Evolutionary conservation across 30 jellyfish, hydroid and myxozoan species (phyloP).

Genomic region (Morbakka virulenta): DNA sequence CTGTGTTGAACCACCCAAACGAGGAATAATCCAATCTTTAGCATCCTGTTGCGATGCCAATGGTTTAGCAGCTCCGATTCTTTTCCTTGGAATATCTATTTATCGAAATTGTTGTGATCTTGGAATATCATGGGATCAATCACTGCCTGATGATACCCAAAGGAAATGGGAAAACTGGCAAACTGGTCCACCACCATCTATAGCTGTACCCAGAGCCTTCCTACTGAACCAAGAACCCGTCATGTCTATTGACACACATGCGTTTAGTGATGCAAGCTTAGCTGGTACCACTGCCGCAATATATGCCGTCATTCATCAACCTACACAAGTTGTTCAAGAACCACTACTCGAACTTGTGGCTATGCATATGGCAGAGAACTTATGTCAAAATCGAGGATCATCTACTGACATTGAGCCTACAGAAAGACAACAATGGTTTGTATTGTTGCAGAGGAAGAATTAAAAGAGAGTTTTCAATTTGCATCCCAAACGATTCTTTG

Average conservation of each 20-base stretch:
- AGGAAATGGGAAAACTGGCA: conserved; percentile 15
- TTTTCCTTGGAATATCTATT: conserved; percentile 33
- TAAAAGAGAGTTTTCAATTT: too few relatives aligned
- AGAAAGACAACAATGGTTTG: too few relatives aligned
- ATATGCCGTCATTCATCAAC: too few relatives aligned
- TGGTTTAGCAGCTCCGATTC: conserved; percentile 49
- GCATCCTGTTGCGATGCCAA: conserved; percentile 51
- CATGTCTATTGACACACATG: conserved; percentile 41
- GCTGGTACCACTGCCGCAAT: conserved; percentile 34
- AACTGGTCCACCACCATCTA: conserved; percentile 10
- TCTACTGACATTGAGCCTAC: too few relatives aligned
- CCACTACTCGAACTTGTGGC: conserved; percentile 60
- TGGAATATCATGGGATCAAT: too few relatives aligned
- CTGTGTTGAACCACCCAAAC: conserved; percentile 5
- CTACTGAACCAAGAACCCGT: conserved; percentile 8
- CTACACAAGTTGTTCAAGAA: conserved; percentile 29
- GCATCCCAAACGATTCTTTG: too few relatives aligned
- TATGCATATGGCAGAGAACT: conserved; percentile 56
- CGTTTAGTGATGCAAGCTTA: conserved; percentile 56
- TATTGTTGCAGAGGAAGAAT: too few relatives aligned
- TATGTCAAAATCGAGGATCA: conserved; percentile 11
- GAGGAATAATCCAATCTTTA: conserved; percentile 17
- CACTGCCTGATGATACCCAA: too few relatives aligned
- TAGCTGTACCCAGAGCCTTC: conserved; percentile 49
- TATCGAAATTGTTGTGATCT: too few relatives aligned